Evolutionary conservation across 2,888 invertebrate species (phyloP).

Genomic region (Drosophila phalerata): DNA sequence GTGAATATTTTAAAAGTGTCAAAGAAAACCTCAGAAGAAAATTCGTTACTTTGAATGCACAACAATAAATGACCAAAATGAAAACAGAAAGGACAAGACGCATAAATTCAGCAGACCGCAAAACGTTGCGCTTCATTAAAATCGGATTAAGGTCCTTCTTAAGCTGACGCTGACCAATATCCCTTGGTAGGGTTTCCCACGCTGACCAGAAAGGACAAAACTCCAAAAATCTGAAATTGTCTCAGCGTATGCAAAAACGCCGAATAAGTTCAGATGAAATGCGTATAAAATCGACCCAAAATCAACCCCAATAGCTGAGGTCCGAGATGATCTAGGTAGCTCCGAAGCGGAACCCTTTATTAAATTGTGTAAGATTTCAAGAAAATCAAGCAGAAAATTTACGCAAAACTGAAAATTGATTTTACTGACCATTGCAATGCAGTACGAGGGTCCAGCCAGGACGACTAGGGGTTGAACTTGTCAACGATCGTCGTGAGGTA

Average conservation of each 20-base stretch:
- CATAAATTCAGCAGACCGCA: constrained; percentile 78
- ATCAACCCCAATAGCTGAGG: constrained; percentile 54
- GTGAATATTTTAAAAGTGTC: not conserved
- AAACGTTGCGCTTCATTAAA: constrained; percentile 85
- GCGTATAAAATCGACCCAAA: constrained; percentile 67
- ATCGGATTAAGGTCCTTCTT: constrained; percentile 82
- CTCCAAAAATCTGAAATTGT: constrained; percentile 47
- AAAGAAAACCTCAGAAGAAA: constrained; percentile 27
- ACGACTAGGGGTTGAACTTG: constrained; percentile 76
- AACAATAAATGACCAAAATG: constrained; percentile 40
- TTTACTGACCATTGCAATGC: constrained; percentile 40
- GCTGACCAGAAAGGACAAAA: constrained; percentile 66
- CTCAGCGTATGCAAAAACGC: constrained; percentile 66
- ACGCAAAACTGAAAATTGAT: constrained; percentile 56
- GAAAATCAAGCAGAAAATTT: constrained; percentile 78
- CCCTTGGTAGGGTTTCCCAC: constrained; percentile 75
- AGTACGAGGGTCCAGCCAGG: constrained; percentile 9
- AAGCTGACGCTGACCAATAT: constrained; percentile 64
- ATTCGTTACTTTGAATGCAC: constrained; percentile 9
- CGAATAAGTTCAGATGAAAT: constrained; percentile 60
- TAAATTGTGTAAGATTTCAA: constrained; percentile 60
- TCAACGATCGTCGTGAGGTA: constrained; percentile 37
- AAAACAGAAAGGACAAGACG: constrained; percentile 27
- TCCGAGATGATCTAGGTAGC: constrained; percentile 38
- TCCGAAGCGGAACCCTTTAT: constrained; percentile 55